A percentile compares a stretch with the other conserved stretches of the same genome.
Evolutionary conservation across 2,113 vertebrate genomes (phyloP).

Genomic region (Phalacrocorax pelagicus): DNA sequence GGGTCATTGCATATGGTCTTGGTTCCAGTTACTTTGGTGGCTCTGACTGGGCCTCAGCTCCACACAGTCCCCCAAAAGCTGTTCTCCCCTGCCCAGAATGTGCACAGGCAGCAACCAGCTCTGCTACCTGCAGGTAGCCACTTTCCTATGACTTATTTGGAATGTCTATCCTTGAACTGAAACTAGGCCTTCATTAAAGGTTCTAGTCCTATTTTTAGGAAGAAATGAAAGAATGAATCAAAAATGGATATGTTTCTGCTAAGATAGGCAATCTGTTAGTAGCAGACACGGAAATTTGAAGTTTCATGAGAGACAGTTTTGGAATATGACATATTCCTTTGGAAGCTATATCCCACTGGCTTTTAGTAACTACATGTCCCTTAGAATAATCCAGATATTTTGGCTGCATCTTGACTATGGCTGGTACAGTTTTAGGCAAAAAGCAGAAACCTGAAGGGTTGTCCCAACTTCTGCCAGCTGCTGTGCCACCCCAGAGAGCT

Average conservation of each 20-base stretch:
- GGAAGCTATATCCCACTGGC: background rate
- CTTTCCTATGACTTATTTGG: background rate
- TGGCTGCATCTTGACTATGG: background rate
- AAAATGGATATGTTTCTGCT: background rate
- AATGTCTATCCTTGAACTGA: background rate
- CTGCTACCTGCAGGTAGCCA: background rate
- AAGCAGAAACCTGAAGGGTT: background rate
- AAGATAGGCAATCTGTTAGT: background rate
- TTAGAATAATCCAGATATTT: background rate
- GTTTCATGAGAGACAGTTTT: background rate
- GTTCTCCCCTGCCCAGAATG: background rate
- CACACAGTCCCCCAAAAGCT: background rate
- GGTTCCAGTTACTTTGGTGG: background rate
- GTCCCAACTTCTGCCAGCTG: background rate
- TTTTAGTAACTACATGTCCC: rapidly evolving
- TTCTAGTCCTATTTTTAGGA: background rate
- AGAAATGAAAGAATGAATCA: background rate
- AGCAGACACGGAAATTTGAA: background rate
- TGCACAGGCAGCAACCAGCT: background rate
- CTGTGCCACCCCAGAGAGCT: background rate
- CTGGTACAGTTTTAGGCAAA: background rate
- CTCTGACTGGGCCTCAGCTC: background rate
- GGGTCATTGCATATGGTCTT: background rate
- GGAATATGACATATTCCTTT: background rate
- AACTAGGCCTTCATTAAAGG: background rate